phyloP scores from a whole-genome alignment of 37 sponge, comb jelly and placozoan genomes.

The Oscarella lobularis region DNA sequence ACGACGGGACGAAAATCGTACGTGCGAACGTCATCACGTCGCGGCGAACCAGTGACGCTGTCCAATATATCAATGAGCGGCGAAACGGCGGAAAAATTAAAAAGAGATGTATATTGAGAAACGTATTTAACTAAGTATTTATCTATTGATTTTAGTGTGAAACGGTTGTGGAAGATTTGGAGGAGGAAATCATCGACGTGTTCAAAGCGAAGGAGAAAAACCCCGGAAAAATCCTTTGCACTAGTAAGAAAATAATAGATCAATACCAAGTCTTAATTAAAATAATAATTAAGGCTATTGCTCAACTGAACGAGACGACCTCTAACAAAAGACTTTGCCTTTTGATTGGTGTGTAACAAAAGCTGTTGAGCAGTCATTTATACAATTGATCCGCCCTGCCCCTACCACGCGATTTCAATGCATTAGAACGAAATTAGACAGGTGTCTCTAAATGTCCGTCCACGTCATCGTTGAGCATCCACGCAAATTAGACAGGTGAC shows the following conservation, averaged over 20 bases:
- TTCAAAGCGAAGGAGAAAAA: conserved; percentile 13
- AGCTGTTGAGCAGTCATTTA: no score
- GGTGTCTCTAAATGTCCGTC: no score
- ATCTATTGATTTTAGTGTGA: conserved; percentile 28
- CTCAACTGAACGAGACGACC: no score
- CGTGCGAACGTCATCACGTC: conserved; percentile 42
- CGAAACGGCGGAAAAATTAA: conserved; percentile 28
- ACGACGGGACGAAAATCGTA: conserved; percentile 38
- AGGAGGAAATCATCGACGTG: conserved; percentile 45
- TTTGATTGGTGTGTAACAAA: no score
- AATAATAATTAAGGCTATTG: no score
- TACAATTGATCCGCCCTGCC: no score
- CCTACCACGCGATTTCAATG: no score
- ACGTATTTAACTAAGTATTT: neutral
- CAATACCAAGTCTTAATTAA: no score
- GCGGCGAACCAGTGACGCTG: conserved; percentile 44
- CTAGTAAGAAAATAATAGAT: neutral
- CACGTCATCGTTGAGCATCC: no score
- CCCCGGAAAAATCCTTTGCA: conserved; percentile 10
- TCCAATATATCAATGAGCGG: conserved; percentile 42
- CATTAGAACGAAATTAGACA: no score
- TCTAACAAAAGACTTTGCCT: no score
- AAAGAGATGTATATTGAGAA: conserved; percentile 23
- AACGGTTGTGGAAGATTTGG: conserved; percentile 32
- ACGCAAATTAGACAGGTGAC: no score